A percentile compares a stretch with the other conserved stretches of the same genome.
Conservation (phyloP, 1,140 invertebrate species). For the Drosophila athabasca region DNA sequence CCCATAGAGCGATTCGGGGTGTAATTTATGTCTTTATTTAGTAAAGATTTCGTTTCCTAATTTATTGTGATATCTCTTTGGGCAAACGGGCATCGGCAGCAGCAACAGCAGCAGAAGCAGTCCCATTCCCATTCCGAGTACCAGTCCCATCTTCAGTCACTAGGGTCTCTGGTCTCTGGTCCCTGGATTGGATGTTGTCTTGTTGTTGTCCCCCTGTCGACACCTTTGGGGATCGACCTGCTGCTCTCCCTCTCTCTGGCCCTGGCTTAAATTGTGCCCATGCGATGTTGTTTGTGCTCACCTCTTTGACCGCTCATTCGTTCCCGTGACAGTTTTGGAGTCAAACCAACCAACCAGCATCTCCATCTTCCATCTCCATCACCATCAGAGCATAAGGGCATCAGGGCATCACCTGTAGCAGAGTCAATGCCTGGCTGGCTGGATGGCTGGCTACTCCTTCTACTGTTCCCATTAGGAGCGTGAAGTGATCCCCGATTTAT, state of each 20-base stretch:
- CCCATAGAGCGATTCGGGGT: constrained; percentile 75
- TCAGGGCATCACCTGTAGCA: constrained; percentile 49
- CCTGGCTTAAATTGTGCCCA: constrained; percentile 73
- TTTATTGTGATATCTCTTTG: constrained; percentile 84
- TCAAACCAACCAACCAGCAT: neutral
- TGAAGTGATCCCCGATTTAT: constrained; percentile 83
- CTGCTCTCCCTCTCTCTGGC: constrained; percentile 27
- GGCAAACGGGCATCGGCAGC: constrained; percentile 64
- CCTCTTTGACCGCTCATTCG: constrained; percentile 75
- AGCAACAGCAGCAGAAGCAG: constrained; percentile 30
- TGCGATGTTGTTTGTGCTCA: constrained; percentile 82
- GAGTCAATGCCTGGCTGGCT: constrained; percentile 18
- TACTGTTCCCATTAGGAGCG: constrained; percentile 78
- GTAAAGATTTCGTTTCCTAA: constrained; percentile 84
- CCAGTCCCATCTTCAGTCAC: constrained; percentile 2
- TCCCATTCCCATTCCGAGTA: constrained; percentile 6
- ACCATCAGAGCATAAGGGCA: constrained; percentile 4
- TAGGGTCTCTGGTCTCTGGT: no score
- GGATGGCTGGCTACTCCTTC: neutral
- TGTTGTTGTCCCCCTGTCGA: constrained; percentile 39
- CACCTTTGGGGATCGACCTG: constrained; percentile 39
- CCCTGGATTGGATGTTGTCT: constrained; percentile 10
- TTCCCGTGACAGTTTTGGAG: constrained; percentile 49
- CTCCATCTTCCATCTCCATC: constrained; percentile 20
- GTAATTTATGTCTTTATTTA: constrained; percentile 84